phyloP scores from a whole-genome alignment of 2,888 invertebrate genomes.

The Glaucopsyche alexis region DNA sequence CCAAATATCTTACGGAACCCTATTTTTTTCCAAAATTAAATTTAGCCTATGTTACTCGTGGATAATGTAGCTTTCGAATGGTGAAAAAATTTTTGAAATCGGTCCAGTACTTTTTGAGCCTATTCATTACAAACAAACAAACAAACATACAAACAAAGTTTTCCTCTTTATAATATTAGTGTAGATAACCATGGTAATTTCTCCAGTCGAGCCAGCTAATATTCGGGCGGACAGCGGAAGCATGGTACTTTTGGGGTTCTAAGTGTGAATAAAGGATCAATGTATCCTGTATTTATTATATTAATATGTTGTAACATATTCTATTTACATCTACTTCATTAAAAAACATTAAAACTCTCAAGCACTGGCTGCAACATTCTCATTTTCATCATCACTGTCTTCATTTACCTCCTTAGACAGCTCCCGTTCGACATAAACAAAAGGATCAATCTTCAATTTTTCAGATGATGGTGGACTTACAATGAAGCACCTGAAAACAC shows the following conservation, averaged over 20 bases:
- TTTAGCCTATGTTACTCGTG: no score
- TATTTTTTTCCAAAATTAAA: no score
- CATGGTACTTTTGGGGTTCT: not conserved
- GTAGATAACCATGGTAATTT: no score
- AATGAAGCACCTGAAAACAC: constrained; percentile 79
- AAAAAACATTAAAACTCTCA: constrained; percentile 34
- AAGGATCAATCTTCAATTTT: constrained; percentile 84
- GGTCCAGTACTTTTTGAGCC: no score
- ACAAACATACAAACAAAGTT: no score
- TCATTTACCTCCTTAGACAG: constrained; percentile 62
- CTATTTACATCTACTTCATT: constrained; percentile 19
- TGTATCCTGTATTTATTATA: not conserved
- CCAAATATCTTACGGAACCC: no score
- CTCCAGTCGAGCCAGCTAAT: no score
- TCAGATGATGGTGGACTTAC: constrained; percentile 83
- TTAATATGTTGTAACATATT: not conserved
- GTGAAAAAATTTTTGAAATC: no score
- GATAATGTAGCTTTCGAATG: no score
- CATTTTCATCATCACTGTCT: constrained; percentile 70
- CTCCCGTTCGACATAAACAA: constrained; percentile 67
- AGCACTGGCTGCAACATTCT: constrained; percentile 53
- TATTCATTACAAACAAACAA: no score
- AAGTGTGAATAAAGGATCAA: not conserved
- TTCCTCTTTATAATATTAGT: no score
- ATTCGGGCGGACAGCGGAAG: no score